Evolutionary conservation across 2,888 invertebrate genomes (phyloP).

Genomic region (Netelia virgata): DNA sequence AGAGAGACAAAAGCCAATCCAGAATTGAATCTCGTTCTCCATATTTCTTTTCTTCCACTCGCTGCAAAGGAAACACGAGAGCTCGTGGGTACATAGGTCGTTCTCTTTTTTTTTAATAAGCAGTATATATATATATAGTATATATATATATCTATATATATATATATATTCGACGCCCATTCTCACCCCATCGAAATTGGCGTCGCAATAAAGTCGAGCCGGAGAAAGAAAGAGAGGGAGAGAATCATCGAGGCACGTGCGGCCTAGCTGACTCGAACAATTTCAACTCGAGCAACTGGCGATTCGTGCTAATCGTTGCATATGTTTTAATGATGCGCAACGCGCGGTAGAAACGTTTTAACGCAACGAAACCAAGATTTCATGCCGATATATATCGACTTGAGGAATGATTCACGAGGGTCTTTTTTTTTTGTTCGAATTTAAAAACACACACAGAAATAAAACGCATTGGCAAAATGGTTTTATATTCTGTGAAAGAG

Average conservation of each 20-base stretch:
- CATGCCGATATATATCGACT: no score
- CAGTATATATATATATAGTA: no score
- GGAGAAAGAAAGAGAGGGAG: background rate
- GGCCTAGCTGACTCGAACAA: conserved; percentile 45
- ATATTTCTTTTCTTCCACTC: background rate
- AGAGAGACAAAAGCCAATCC: background rate
- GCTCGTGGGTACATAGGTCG: background rate
- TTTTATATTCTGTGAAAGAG: no score
- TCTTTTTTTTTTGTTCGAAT: no score
- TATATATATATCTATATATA: background rate
- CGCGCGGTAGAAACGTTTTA: background rate
- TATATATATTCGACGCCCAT: background rate
- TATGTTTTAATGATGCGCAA: conserved; percentile 22
- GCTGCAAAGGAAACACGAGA: background rate
- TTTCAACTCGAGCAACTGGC: conserved; percentile 23
- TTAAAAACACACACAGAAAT: no score
- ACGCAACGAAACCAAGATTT: no score
- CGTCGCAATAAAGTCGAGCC: background rate
- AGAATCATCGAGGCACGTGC: conserved; percentile 34
- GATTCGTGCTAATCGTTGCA: conserved; percentile 21
- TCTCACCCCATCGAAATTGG: background rate
- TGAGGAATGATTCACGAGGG: no score
- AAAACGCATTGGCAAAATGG: no score
- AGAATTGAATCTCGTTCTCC: background rate
- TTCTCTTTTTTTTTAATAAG: background rate